phyloP scores from a whole-genome alignment of 2,113 vertebrate species.

The Lipotes vexillifer region DNA sequence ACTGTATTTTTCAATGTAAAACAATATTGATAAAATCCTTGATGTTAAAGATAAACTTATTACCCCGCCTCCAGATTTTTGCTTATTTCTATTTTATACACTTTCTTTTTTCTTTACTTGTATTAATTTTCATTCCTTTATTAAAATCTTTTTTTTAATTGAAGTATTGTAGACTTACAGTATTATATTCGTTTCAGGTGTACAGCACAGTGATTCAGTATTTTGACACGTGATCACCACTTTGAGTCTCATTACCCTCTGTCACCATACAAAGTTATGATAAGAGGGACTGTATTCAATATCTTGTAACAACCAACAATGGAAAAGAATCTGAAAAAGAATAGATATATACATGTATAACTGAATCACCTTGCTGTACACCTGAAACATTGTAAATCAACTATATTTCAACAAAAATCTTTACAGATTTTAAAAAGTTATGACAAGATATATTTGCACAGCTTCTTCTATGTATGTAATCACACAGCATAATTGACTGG shows the following conservation, averaged over 20 bases:
- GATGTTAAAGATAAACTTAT: neutral
- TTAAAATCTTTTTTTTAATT: neutral
- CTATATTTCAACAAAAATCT: neutral
- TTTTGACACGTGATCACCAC: neutral
- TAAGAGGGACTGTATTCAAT: neutral
- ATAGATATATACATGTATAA: neutral
- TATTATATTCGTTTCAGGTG: neutral
- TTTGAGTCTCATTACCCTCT: neutral
- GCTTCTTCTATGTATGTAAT: neutral
- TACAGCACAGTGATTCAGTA: neutral
- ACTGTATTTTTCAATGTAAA: neutral
- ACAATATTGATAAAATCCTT: neutral
- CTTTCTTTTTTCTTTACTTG: neutral
- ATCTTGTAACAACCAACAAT: neutral
- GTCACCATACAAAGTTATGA: neutral
- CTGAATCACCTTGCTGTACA: neutral
- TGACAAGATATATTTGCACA: neutral
- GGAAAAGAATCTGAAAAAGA: neutral
- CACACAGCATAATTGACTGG: neutral
- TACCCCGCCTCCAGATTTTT: neutral
- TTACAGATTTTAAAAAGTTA: neutral
- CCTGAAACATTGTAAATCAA: neutral
- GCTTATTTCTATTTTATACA: neutral
- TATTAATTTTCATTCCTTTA: neutral
- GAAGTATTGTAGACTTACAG: too few species aligned